These are phyloP conservation scores for Drosophila algonquin DNA, from an alignment of 2,888 invertebrate species.

Conservation along the genomic window DNA sequence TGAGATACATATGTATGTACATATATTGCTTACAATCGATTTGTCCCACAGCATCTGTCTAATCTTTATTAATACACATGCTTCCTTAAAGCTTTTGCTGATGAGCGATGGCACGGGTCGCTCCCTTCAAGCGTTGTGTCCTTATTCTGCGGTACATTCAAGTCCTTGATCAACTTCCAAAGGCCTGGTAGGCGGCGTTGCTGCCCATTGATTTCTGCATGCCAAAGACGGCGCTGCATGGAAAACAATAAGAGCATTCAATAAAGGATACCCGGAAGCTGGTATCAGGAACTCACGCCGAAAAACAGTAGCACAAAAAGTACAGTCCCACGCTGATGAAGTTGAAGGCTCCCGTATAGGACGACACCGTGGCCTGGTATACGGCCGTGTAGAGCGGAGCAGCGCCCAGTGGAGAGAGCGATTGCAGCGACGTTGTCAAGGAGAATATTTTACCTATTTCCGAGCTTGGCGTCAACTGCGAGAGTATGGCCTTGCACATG, in stretches of 20 bases:
- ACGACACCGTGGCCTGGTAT: slow-evolving; percentile 85
- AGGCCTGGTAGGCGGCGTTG: slow-evolving; percentile 72
- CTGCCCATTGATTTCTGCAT: slow-evolving; percentile 78
- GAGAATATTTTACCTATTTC: slow-evolving; percentile 88
- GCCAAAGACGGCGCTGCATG: slow-evolving; percentile 78
- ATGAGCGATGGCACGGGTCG: too few species aligned
- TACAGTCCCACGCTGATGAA: slow-evolving; percentile 85
- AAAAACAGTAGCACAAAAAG: slow-evolving; percentile 83
- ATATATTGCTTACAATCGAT: too few species aligned
- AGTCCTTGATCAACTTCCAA: slow-evolving; percentile 69
- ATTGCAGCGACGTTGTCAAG: slow-evolving; percentile 88
- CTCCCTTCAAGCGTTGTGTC: background rate
- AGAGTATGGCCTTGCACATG: slow-evolving; percentile 82
- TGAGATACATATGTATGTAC: too few species aligned
- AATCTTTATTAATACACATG: too few species aligned
- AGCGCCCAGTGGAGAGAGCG: slow-evolving; percentile 87
- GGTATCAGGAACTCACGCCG: slow-evolving; percentile 84
- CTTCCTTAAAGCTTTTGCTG: too few species aligned
- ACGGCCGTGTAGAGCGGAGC: slow-evolving; percentile 87
- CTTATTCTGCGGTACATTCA: too few species aligned
- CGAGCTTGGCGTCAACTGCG: slow-evolving; percentile 79
- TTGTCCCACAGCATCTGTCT: too few species aligned
- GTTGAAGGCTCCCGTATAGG: slow-evolving; percentile 87
- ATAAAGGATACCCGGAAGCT: too few species aligned
- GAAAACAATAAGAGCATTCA: background rate